A percentile compares a stretch with the other conserved stretches of the same genome.
These are phyloP conservation scores for Eonycteris spelaea DNA, from an alignment of 2,113 vertebrate species.

Conservation along the genomic window DNA sequence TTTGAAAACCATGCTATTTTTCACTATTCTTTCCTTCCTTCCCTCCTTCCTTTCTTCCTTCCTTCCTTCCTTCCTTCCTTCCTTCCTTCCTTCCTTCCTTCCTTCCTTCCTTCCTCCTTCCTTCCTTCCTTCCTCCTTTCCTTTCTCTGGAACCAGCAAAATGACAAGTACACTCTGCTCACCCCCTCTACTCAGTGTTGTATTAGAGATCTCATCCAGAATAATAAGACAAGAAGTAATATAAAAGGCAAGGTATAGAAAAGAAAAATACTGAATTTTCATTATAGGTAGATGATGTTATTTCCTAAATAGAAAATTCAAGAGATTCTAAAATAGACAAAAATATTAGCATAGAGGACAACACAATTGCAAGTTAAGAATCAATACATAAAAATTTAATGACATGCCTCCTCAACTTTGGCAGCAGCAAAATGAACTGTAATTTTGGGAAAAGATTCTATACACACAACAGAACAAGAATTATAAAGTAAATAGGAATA, in stretches of 20 bases:
- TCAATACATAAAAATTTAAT: background rate
- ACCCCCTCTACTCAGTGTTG: background rate
- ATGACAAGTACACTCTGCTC: background rate
- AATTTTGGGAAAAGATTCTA: background rate
- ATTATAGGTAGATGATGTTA: background rate
- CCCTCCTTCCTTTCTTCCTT: background rate
- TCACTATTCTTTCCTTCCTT: accelerated
- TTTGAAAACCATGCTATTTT: background rate
- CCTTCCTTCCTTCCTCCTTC: background rate
- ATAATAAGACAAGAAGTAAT: background rate
- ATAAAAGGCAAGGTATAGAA: background rate
- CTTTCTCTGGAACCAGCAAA: background rate
- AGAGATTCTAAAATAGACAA: background rate
- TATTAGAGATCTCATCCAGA: background rate
- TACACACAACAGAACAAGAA: background rate
- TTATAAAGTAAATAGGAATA: background rate
- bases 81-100: too few relatives aligned
- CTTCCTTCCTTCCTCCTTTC: background rate
- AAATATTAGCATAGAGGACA: background rate
- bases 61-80: too few relatives aligned
- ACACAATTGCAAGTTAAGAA: background rate
- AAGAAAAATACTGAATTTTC: background rate
- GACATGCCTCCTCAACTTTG: background rate
- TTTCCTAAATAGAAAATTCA: background rate
- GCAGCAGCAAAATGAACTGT: background rate